phyloP scores from a whole-genome alignment of 2,113 vertebrate genomes.

The Pteruthius melanotis region DNA sequence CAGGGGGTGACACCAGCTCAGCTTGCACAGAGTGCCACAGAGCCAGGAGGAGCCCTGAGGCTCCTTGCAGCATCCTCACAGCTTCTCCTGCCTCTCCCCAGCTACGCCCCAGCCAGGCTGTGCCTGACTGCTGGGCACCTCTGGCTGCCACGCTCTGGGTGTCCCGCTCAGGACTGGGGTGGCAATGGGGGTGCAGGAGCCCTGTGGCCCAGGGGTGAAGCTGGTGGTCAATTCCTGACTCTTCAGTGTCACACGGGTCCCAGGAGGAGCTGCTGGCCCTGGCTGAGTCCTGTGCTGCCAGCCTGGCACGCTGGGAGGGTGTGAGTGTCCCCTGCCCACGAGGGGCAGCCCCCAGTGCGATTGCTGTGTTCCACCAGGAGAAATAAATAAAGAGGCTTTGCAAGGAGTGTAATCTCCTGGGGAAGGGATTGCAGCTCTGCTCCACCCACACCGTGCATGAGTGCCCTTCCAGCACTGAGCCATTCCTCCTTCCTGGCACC shows the following conservation, averaged over 20 bases:
- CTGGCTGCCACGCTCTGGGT: not conserved
- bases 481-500: not conserved
- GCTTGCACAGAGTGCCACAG: not conserved
- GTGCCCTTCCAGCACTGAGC: not conserved
- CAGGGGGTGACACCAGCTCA: not conserved
- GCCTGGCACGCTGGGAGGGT: fast-evolving
- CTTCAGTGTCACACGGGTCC: fast-evolving
- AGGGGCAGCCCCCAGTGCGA: not conserved
- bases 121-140: not conserved
- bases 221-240: not conserved
- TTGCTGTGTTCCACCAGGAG: not conserved
- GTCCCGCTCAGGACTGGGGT: fast-evolving
- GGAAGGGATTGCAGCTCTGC: not conserved
- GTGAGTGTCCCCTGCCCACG: not conserved
- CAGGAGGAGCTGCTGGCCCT: not conserved
- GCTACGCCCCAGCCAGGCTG: fast-evolving
- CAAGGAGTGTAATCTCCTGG: not conserved
- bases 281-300: not conserved
- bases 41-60: not conserved
- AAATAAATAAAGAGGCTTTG: not conserved
- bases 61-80: not conserved
- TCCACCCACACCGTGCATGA: constrained; percentile 1
- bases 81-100: not conserved
- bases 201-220: not conserved
- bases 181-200: fast-evolving